Conservation (phyloP, 64 coral and sea anemone species). For the Trachythela sp. region DNA sequence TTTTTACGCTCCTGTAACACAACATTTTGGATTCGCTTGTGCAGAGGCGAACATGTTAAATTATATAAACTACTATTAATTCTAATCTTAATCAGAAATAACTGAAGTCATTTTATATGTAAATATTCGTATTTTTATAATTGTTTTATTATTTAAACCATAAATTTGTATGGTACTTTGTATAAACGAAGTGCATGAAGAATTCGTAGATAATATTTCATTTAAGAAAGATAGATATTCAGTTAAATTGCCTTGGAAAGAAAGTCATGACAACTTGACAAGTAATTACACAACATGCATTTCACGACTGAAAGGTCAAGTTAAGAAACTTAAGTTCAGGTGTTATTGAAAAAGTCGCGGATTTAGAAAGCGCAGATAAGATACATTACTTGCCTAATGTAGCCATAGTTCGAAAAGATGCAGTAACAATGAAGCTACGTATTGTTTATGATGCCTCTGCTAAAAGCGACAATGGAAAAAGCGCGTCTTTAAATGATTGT, state of each 20-base stretch:
- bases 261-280: neutral
- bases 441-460: neutral
- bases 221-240: too few relatives aligned
- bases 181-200: neutral
- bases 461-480: neutral
- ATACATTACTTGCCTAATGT: neutral
- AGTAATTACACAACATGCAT: neutral
- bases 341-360: neutral
- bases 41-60: too few relatives aligned
- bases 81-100: too few relatives aligned
- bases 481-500: neutral
- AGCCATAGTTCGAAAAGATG: neutral
- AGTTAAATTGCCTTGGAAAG: neutral
- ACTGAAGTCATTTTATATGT: too few relatives aligned
- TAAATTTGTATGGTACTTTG: too few relatives aligned
- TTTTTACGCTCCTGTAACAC: too few relatives aligned
- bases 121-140: too few relatives aligned
- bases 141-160: too few relatives aligned
- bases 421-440: neutral
- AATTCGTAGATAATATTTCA: neutral
- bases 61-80: too few relatives aligned
- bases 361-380: neutral
- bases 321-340: neutral
- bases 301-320: neutral
- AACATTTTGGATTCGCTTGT: too few relatives aligned